Evolutionary conservation across 92 coral and sea anemone genomes (phyloP), one percentile per base, ranked within the genome.

Genomic region (Umimayanthus chanpuru): DNA sequence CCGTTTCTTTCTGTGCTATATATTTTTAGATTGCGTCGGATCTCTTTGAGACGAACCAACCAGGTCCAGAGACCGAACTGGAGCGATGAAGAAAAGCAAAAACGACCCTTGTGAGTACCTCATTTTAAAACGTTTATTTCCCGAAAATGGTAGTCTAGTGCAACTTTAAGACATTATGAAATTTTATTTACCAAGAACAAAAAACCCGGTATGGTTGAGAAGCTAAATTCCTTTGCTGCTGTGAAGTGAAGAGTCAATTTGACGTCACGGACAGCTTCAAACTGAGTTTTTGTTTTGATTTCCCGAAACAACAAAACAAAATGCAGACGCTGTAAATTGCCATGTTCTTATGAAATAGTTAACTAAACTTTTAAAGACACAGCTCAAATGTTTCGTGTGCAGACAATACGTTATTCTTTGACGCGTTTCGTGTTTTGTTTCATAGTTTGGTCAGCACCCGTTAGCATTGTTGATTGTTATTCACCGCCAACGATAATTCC

Each of bases 51-150:
- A 56, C 84, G 41, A 89, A 47, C 25, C 29, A 55, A 21, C 39
- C 36, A 32, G 36, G 36, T 32, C 36, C 70, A 85, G 71, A 64
- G 43, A 87, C 85, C 83, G 38, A 18, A 87, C 79, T 81, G 80
- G 80, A 86, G 70, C 79, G 68, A 77, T 89, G 74, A 90, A 90
- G 79, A 87, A 86, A 72, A 86, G 88, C 30, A 90, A 87, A 68
- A 88, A 78, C 49, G 93, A 90, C 61, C 90, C 93, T 14, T 82
- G 93, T 90, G 67, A 90, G 93, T 90, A 90, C 88, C n/a, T 38
- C 8, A 26, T 14, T 68, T 41, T 38, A 4, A 7, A 36, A 28
- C 47, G 25, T 15, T 2, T 5, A 7, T 16, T 44, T 83, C 40
- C 23, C 14, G 26, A 16, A 80, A 6, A 30, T 15, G 49, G 29